These are phyloP conservation scores for Aselliscus stoliczkanus DNA, from an alignment of 2,797 vertebrate genomes.

Conservation along the genomic window DNA sequence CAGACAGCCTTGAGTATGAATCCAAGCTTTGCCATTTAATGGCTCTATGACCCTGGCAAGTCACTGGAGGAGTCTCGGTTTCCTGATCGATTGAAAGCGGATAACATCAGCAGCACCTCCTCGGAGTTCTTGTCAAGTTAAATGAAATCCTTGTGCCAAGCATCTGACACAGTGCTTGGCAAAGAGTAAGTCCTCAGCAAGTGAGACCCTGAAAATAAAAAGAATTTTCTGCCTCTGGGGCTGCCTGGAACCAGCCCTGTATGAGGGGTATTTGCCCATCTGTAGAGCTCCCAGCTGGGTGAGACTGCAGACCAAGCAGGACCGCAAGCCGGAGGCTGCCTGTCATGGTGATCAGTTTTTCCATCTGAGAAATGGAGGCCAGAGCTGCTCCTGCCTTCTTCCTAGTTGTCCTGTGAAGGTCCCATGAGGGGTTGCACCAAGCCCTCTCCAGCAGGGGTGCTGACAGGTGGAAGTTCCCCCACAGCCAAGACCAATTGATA, in stretches of 20 bases:
- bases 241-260: neutral
- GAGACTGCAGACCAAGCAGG: neutral
- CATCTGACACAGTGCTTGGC: neutral
- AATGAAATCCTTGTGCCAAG: neutral
- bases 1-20: neutral
- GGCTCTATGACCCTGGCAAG: neutral
- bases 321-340: neutral
- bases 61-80: neutral
- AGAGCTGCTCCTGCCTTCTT: neutral
- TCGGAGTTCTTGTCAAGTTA: neutral
- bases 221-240: neutral
- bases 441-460: neutral
- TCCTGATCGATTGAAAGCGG: neutral
- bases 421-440: neutral
- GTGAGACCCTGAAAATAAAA: neutral
- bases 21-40: neutral
- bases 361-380: neutral
- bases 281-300: neutral
- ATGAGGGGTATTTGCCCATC: neutral
- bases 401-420: neutral
- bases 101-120: neutral
- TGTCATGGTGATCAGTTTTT: neutral
- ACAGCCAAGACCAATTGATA: neutral
- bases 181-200: neutral
- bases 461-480: neutral